Conservation (phyloP, 2,113 vertebrate genomes). For the Seriola quinqueradiata region DNA sequence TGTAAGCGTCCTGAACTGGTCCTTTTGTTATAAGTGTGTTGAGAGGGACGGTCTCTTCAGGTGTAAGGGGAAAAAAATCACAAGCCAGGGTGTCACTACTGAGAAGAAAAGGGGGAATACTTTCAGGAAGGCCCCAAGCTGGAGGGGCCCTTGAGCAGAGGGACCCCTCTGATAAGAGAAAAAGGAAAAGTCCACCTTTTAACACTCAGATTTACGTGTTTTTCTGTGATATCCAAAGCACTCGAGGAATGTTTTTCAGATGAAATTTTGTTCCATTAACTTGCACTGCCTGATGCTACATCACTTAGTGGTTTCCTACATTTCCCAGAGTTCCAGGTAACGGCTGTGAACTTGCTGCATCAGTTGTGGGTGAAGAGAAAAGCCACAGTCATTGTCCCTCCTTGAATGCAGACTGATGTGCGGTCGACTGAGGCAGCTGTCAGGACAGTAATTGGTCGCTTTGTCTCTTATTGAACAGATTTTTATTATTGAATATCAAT, state of each 20-base stretch:
- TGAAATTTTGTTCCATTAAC: not conserved
- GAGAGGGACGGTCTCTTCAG: conserved; percentile 37
- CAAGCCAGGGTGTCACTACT: conserved; percentile 24
- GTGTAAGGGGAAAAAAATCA: conserved; percentile 39
- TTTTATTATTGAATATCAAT: conserved; percentile 10
- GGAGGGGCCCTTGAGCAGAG: not conserved
- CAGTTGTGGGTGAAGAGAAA: not conserved
- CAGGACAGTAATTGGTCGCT: not conserved
- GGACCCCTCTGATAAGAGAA: conserved; percentile 1
- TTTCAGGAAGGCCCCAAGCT: conserved; percentile 87
- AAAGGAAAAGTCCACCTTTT: conserved; percentile 22
- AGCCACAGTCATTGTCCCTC: not conserved
- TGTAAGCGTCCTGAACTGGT: conserved; percentile 18
- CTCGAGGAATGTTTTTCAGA: not conserved
- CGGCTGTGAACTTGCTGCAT: not conserved
- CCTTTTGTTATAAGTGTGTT: conserved; percentile 47
- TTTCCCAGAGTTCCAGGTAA: conserved; percentile 32
- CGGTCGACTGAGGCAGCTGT: not conserved
- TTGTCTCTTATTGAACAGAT: not conserved
- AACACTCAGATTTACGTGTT: not conserved
- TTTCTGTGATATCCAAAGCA: conserved; percentile 17
- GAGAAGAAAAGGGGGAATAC: not conserved
- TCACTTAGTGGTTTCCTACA: conserved; percentile 10
- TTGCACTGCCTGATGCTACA: not conserved
- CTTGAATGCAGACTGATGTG: not conserved